phyloP scores from a whole-genome alignment of 2,113 vertebrate genomes.

The Tragelaphus imberbis region DNA sequence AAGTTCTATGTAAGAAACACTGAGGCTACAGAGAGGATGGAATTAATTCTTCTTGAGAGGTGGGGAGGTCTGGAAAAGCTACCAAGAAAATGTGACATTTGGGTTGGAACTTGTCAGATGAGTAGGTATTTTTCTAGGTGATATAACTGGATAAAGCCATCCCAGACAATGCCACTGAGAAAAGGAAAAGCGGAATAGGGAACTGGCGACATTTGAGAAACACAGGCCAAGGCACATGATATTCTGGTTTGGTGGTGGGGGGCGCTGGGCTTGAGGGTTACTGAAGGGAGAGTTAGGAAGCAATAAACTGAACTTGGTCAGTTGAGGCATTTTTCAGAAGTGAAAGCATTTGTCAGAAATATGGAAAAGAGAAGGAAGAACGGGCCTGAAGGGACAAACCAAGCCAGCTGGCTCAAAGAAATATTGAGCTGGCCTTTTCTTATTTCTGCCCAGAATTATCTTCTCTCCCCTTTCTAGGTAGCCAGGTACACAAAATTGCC shows the following conservation, averaged over 20 bases:
- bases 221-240: background rate
- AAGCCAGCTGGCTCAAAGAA: background rate
- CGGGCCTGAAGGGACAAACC: background rate
- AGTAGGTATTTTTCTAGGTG: background rate
- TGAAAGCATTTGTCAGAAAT: background rate
- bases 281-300: background rate
- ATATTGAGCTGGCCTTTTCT: background rate
- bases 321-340: background rate
- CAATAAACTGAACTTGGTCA: background rate
- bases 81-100: background rate
- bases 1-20: background rate
- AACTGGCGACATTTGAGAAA: background rate
- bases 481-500: background rate
- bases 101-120: background rate
- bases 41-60: background rate
- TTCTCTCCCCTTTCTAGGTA: background rate
- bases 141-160: background rate
- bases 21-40: background rate
- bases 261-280: background rate
- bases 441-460: background rate
- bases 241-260: background rate
- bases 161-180: background rate
- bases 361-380: background rate
- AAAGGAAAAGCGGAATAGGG: background rate
- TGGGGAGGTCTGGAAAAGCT: background rate